Conservation (phyloP, 1,140 invertebrate species). For the Drosophila sp. region DNA sequence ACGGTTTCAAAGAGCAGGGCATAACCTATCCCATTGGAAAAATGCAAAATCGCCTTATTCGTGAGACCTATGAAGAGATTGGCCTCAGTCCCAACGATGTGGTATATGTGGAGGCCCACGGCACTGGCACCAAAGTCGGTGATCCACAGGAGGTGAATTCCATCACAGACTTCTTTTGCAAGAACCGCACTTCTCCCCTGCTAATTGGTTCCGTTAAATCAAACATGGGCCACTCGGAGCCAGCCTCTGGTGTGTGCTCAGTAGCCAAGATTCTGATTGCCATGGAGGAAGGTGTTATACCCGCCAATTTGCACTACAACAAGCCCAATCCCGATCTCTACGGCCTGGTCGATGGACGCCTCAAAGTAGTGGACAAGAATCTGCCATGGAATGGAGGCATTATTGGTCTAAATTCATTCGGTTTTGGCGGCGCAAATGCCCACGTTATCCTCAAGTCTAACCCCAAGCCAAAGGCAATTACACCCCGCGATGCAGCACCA, state of each 20-base stretch:
- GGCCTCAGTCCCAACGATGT: slow-evolving; percentile 92
- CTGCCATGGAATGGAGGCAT: slow-evolving; percentile 93
- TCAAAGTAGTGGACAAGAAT: slow-evolving; percentile 93
- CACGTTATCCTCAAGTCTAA: slow-evolving; percentile 94
- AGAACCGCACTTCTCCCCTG: slow-evolving; percentile 90
- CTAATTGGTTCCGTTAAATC: slow-evolving; percentile 98
- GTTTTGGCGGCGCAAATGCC: slow-evolving; percentile 98
- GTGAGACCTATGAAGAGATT: slow-evolving; percentile 92
- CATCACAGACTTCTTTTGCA: slow-evolving; percentile 96
- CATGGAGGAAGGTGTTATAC: slow-evolving; percentile 94
- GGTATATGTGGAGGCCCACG: slow-evolving; percentile 96
- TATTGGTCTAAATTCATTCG: slow-evolving; percentile 96
- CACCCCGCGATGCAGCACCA: slow-evolving; percentile 85
- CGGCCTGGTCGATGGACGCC: slow-evolving; percentile 91
- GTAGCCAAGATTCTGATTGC: slow-evolving; percentile 95
- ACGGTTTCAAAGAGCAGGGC: slow-evolving; percentile 94
- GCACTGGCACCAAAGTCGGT: slow-evolving; percentile 96
- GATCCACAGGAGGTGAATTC: slow-evolving; percentile 98
- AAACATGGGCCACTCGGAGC: slow-evolving; percentile 99
- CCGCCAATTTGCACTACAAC: slow-evolving; percentile 95
- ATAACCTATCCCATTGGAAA: slow-evolving; percentile 95
- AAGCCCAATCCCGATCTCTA: slow-evolving; percentile 95
- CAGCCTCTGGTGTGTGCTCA: slow-evolving; percentile 95
- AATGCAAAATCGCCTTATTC: slow-evolving; percentile 93
- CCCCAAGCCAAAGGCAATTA: slow-evolving; percentile 87